Evolutionary conservation across 2,113 vertebrate species (phyloP).

Genomic region (Sander vitreus): DNA sequence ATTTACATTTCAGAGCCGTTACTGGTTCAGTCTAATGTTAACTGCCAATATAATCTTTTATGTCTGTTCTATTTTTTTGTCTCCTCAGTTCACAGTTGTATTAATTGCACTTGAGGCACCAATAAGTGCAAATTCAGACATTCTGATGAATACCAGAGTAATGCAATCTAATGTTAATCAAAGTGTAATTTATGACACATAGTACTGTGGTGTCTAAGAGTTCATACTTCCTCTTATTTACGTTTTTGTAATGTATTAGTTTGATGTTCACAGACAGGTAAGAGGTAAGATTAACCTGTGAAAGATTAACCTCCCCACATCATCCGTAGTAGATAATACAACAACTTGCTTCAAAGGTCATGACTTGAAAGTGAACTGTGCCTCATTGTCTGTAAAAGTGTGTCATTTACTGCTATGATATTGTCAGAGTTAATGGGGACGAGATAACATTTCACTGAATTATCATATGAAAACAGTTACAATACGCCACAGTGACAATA

Average conservation of each 20-base stretch:
- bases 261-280: background rate
- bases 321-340: background rate
- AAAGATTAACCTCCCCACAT: background rate
- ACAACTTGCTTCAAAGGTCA: conserved; percentile 24
- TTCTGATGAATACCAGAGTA: background rate
- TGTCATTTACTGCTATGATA: background rate
- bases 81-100: background rate
- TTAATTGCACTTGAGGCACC: background rate
- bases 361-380: background rate
- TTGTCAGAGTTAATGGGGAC: background rate
- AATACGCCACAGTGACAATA: too few relatives aligned
- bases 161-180: background rate
- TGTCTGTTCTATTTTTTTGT: background rate
- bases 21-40: background rate
- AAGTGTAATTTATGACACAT: background rate
- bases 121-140: background rate
- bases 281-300: background rate
- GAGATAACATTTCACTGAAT: background rate
- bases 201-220: background rate
- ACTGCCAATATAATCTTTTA: background rate
- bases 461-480: too few relatives aligned
- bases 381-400: background rate
- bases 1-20: background rate
- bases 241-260: background rate
- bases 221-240: background rate